Evolutionary conservation across 23 tunicate species (phyloP), one percentile per base, ranked within the genome.

Genomic region (Pegea sp.): DNA sequence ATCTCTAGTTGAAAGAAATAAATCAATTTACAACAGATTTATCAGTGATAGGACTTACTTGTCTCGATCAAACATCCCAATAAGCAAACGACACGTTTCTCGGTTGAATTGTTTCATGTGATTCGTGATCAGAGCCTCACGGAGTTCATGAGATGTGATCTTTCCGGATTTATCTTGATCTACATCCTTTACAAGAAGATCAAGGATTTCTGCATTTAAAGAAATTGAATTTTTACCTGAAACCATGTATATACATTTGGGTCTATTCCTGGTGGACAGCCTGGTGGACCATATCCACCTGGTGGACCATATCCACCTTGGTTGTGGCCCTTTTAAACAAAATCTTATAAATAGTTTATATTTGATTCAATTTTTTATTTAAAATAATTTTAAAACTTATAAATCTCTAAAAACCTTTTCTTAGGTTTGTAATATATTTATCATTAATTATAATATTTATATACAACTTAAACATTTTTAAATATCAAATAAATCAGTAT

Each of bases 61-160:
- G 59, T 84, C 53, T 33, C 31, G 57, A 44, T 84, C 95, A 62
- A 73, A 84, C 95, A 84, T 84, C 52, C 95, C 95, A 28, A 84
- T 84, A 84, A 84, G 73, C 22, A 84, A 71, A 22, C 95, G 57
- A 33, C 95, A 84, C 7, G 95, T 84, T 74, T 84, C 95, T 23
- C 50, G 63, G 58, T 84, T 84, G 53, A 84, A 84, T 44, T 84
- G 76, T 52, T 84, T 73, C 95, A 84, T 84, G 27, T 84, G 73
- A 51, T 74, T 84, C 66, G 73, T 84, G 77, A 84, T 84, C 27
- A 84, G 48, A 6, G 95, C 95, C 26, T 63, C 59, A 26, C 74
- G 66, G 38, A 84, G 33, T 27, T 84, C 95, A 2, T 5, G 54
- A 4, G 95, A 72, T 1, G 75, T 60, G 8, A 84, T 84, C 32